phyloP scores from a whole-genome alignment of 2,888 invertebrate species.

The Pandemis corylana region DNA sequence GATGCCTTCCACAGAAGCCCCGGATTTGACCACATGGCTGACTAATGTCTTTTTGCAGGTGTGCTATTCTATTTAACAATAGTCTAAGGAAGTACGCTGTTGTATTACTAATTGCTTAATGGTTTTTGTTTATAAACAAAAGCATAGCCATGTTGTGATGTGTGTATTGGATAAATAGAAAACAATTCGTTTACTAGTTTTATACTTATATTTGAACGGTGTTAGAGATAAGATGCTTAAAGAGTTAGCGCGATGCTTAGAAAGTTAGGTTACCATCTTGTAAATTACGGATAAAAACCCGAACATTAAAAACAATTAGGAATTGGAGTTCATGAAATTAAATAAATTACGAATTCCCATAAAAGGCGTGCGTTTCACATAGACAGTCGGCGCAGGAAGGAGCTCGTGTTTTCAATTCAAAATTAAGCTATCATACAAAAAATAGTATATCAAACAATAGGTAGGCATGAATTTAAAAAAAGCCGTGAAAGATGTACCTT shows the following conservation, averaged over 20 bases:
- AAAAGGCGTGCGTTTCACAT: too few species aligned
- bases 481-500: too few species aligned
- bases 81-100: not conserved
- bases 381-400: too few species aligned
- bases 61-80: constrained; percentile 46
- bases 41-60: constrained; percentile 70
- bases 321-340: not conserved
- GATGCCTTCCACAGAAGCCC: constrained; percentile 52
- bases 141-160: not conserved
- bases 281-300: not conserved
- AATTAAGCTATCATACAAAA: too few species aligned
- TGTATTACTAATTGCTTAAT: not conserved
- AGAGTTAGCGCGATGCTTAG: not conserved
- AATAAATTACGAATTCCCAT: too few species aligned
- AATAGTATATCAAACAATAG: too few species aligned
- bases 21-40: constrained; percentile 69
- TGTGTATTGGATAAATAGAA: not conserved
- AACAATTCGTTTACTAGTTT: not conserved
- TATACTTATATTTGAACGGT: not conserved
- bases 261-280: not conserved
- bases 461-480: too few species aligned
- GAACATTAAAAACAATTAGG: not conserved
- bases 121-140: not conserved
- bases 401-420: too few species aligned
- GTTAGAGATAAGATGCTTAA: too few species aligned